Evolutionary conservation across 2,797 vertebrate species (phyloP), one percentile per base, ranked within the genome.

Genomic region (Dendrocincla tyrannina): DNA sequence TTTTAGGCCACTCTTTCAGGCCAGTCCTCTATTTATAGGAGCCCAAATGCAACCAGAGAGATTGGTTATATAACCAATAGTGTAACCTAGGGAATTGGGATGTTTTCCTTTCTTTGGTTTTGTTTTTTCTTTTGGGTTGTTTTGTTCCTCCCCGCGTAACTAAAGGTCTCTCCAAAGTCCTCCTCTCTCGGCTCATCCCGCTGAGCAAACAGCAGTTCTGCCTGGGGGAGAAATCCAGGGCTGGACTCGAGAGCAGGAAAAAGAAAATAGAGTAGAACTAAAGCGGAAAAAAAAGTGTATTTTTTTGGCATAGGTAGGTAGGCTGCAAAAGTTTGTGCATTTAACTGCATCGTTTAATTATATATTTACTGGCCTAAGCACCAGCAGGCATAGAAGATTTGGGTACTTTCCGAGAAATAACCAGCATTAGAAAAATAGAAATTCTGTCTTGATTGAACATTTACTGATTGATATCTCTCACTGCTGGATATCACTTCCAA

Each of bases 1-100:
- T 91, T 85, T 88, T 18, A 68, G 74, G 91, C 77, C 25, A 3
- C 74, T 64, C 62, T 94, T 94, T 70, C 41, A 44, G 94, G 92
- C 77, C 87, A 49, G 7, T 67, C 64, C 79, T 93, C 91, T 96
- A 72, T 96, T 97, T 96, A 89, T 95, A 94, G 77, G 85, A 85
- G 89, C 4, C 3, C 73, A 86, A 93, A 88, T 78, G 75, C 67
- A 90, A 94, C 59, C 46, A 49, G 74, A 49, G 81, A 74, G 69
- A n/a, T 89, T 50, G 92, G 88, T 91, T 96, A 73, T 64, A 16
- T 95, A 93, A 87, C 73, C 74, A 56, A 5, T 19, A 89, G 52
- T 83, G 72, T 95, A 93, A 91, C 76, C 50, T 77, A 90, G 91
- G 78, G 85, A 90, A 62, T 28, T 81, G 94, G 89, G 73, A 78